Base-by-base conservation (phyloP, 2,888 invertebrate species). In the Erannis defoliaria region DNA sequence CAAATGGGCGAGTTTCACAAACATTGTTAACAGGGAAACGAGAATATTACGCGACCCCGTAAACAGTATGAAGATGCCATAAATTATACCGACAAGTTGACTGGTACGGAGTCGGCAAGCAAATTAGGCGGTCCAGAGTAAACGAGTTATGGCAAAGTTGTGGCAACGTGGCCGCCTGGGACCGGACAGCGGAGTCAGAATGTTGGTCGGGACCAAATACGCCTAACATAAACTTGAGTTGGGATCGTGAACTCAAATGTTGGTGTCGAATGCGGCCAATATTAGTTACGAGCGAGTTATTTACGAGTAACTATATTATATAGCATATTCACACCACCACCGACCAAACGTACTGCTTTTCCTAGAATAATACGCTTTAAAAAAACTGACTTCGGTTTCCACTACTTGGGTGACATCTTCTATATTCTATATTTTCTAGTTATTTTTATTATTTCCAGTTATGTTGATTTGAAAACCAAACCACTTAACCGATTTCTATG, bases 111-210 rank as follows among this genome's bases (percentile, higher is more conserved):
- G 79, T 81, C 78, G 76, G 83, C 80, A 82, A 85, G 83, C 86
- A 88, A 89, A 89, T 88, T 89, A 89, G 85, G 79, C 79, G 83
- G 85, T 80, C 79, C 78, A 78, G 81, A 77, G 85, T 88, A 86
- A 89, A 86, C 89, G 86, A 88, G 88, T 89, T 89, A 89, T 82
- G 80, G 81, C 74, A 74, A 83, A 88, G 84, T 87, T 85, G 80
- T 73, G 78, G 79, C 74, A 72, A 68, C 74, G 75, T 67, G 74
- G 71, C 71, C 83, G 81, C 81, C 70, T 71, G 84, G 84, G 81
- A 82, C 78, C 73, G 74, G 65, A 75, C 75, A 69, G 74, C 70
- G 29, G 70, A 68, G 64, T 59, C 71, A 67, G 68, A 75, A 74
- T 76, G 71, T 74, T 74, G 70, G 65, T 67, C 21, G 66, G 55